These are phyloP conservation scores for Onychostoma macrolepis DNA, from an alignment of 2,113 vertebrate species.

Conservation along the genomic window DNA sequence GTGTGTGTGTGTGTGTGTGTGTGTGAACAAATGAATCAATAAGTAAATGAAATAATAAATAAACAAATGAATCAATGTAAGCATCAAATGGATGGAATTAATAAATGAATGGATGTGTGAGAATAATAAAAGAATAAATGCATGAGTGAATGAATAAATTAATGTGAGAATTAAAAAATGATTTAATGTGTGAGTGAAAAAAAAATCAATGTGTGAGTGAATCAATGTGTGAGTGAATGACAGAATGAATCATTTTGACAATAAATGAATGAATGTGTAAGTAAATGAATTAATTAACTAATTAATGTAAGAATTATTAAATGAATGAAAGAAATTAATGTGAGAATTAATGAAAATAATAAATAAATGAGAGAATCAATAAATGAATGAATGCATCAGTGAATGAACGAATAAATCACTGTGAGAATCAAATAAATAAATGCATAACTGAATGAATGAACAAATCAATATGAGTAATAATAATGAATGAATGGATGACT, in stretches of 20 bases:
- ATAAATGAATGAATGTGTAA: not conserved
- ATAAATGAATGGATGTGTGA: not conserved
- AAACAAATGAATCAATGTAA: not conserved
- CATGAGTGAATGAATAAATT: not conserved
- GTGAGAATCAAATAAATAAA: not conserved
- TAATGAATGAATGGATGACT: not conserved
- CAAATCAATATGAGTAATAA: not conserved
- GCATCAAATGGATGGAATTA: not conserved
- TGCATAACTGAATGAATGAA: not conserved
- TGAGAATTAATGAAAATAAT: no score
- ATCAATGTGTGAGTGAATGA: not conserved
- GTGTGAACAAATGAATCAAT: not conserved
- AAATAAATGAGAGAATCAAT: no score
- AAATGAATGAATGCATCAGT: not conserved
- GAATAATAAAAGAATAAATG: not conserved
- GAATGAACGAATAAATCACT: not conserved
- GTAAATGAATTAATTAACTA: not conserved
- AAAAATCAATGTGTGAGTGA: not conserved
- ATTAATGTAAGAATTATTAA: no score
- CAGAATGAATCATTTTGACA: not conserved
- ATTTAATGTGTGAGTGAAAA: not conserved
- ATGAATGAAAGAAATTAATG: no score
- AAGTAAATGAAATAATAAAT: not conserved
- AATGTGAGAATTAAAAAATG: not conserved
- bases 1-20: no score